A percentile compares a stretch with the other conserved stretches of the same genome.
Conservation (phyloP, 2,113 vertebrate species). For the Halcyon malimbica region DNA sequence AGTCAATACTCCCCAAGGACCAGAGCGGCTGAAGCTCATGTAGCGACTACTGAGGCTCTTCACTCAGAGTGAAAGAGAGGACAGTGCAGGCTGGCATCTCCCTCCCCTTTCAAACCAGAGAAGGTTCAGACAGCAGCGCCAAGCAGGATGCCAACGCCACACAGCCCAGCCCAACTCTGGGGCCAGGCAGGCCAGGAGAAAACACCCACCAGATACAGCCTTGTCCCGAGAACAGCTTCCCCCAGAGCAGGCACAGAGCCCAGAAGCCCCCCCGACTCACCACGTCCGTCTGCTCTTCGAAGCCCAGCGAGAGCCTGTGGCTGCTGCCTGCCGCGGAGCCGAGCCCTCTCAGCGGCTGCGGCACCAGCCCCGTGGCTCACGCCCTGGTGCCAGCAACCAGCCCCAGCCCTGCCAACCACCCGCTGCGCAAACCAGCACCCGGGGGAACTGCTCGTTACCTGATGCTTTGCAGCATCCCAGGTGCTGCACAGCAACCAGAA, state of each 20-base stretch:
- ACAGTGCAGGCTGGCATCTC: not conserved
- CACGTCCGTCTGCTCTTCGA: not conserved
- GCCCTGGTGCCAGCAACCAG: not conserved
- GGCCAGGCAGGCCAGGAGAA: not conserved
- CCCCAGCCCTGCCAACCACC: slow-evolving; percentile 23
- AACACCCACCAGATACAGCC: rapidly evolving
- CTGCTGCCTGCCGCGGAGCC: not conserved
- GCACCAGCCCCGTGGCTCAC: not conserved
- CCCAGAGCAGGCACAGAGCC: not conserved
- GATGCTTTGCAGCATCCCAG: not conserved
- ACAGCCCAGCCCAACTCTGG: not conserved
- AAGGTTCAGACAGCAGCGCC: not conserved
- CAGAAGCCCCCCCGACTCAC: not conserved
- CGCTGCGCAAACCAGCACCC: not conserved
- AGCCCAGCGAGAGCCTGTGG: not conserved
- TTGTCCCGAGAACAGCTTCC: not conserved
- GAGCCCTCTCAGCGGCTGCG: not conserved
- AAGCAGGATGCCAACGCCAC: not conserved
- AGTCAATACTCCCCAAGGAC: not conserved
- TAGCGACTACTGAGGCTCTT: not conserved
- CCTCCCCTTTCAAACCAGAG: not conserved
- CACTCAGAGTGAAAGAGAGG: not conserved
- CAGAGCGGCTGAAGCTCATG: not conserved
- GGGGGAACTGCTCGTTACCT: not conserved
- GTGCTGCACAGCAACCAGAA: not conserved